Conservation (phyloP, 2,797 vertebrate genomes). For the Sebastolobus alascanus region DNA sequence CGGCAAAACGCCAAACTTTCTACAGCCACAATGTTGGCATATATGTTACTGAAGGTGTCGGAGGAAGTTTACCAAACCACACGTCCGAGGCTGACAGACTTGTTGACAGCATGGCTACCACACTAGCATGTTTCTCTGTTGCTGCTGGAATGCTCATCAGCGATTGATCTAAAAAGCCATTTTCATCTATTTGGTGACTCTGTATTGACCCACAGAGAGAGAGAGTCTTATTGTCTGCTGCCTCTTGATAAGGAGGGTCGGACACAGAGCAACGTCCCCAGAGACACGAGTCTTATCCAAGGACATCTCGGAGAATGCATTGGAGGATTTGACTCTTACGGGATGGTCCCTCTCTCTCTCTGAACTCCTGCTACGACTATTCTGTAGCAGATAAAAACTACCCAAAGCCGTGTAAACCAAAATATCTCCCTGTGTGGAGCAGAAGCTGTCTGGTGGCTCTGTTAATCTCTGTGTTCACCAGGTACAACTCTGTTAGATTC, state of each 20-base stretch:
- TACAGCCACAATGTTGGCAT: neutral
- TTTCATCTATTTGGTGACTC: constrained; percentile 9
- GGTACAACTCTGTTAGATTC: neutral
- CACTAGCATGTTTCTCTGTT: constrained; percentile 17
- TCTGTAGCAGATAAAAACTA: neutral
- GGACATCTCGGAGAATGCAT: neutral
- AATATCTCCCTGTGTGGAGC: neutral
- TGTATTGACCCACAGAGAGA: constrained; percentile 9
- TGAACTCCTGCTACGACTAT: neutral
- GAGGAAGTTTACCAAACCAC: neutral
- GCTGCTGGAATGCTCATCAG: constrained; percentile 12
- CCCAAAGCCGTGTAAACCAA: constrained; percentile 12
- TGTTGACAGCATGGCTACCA: neutral
- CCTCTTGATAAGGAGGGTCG: neutral
- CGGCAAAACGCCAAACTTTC: neutral
- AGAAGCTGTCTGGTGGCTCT: neutral
- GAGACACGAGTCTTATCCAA: neutral
- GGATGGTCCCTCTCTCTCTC: neutral
- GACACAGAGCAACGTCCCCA: neutral
- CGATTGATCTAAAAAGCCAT: constrained; percentile 10
- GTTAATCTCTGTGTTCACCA: constrained; percentile 16
- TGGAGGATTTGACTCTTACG: neutral
- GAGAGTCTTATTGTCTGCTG: constrained; percentile 2
- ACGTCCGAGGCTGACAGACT: neutral
- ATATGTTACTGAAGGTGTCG: neutral